phyloP scores from a whole-genome alignment of 2,888 invertebrate species.

The Dilophus febrilis region DNA sequence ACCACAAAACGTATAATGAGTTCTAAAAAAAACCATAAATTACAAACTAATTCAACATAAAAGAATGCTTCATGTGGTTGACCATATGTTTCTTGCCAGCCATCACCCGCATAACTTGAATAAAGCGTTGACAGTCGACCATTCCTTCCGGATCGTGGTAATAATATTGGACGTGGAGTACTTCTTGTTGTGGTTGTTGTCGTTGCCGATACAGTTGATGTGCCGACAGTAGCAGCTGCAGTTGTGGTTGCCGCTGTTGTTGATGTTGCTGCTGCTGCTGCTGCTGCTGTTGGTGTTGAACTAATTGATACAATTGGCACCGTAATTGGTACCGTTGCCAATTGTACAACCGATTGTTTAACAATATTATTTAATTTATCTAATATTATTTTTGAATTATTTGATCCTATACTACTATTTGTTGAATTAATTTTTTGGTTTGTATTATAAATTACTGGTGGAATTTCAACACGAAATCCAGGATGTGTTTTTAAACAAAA shows the following conservation, averaged over 20 bases:
- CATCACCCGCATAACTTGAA: constrained; percentile 1
- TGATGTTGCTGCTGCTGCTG: constrained; percentile 14
- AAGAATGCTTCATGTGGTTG: constrained; percentile 64
- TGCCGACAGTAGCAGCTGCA: constrained; percentile 45
- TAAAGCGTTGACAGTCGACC: constrained; percentile 13
- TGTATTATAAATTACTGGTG: not conserved
- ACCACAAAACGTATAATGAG: constrained; percentile 74
- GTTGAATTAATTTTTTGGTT: not conserved
- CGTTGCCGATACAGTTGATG: constrained; percentile 29
- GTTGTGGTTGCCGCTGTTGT: constrained; percentile 9
- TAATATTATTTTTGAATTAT: not conserved
- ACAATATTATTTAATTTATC: not conserved
- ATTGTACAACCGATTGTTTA: no score
- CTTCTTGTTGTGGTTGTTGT: constrained; percentile 7
- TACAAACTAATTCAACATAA: constrained; percentile 83
- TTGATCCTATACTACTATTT: not conserved
- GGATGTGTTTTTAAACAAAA: constrained; percentile 99
- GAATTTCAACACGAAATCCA: constrained; percentile 69
- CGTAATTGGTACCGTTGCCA: not conserved
- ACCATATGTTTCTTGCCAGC: constrained; percentile 13
- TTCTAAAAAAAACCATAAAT: constrained; percentile 93
- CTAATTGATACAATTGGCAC: no score
- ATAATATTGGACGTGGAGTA: constrained; percentile 10
- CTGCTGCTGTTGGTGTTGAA: constrained; percentile 1
- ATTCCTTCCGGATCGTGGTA: constrained; percentile 11